phyloP scores from a whole-genome alignment of 2,888 invertebrate genomes.

The Hylaea fasciaria region DNA sequence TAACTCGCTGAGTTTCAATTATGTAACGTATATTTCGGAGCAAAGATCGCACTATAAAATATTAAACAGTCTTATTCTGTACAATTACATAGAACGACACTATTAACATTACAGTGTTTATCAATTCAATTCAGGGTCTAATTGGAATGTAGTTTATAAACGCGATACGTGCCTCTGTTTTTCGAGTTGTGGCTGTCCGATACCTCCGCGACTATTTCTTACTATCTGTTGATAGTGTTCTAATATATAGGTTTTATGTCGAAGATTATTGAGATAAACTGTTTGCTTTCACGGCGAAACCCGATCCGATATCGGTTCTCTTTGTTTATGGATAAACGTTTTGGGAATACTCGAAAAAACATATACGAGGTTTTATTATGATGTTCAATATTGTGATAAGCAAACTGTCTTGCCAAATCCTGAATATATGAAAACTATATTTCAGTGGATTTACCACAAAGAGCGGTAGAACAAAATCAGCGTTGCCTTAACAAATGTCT shows the following conservation, averaged over 20 bases:
- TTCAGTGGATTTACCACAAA: no score
- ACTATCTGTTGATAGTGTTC: slow-evolving; percentile 25
- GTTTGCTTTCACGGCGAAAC: slow-evolving; percentile 36
- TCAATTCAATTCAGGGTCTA: no score
- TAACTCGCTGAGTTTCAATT: no score
- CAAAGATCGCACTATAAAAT: no score
- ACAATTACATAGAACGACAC: no score
- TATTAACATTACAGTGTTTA: no score
- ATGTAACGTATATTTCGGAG: no score
- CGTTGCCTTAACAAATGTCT: no score
- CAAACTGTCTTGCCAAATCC: not conserved
- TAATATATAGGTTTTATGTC: slow-evolving; percentile 26
- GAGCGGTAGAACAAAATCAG: no score
- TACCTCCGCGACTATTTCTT: slow-evolving; percentile 5
- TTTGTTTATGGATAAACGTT: slow-evolving; percentile 34
- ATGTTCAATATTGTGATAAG: not conserved
- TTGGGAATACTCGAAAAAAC: slow-evolving; percentile 18
- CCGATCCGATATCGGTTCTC: slow-evolving; percentile 32
- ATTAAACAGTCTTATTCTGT: no score
- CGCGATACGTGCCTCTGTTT: not conserved
- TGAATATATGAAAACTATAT: no score
- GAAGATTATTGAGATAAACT: slow-evolving; percentile 46
- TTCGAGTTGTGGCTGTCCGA: not conserved
- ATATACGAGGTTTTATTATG: slow-evolving; percentile 2
- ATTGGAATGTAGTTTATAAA: no score